Base-by-base conservation (phyloP, 2,888 invertebrate genomes). In the Acrobasis consociella region DNA sequence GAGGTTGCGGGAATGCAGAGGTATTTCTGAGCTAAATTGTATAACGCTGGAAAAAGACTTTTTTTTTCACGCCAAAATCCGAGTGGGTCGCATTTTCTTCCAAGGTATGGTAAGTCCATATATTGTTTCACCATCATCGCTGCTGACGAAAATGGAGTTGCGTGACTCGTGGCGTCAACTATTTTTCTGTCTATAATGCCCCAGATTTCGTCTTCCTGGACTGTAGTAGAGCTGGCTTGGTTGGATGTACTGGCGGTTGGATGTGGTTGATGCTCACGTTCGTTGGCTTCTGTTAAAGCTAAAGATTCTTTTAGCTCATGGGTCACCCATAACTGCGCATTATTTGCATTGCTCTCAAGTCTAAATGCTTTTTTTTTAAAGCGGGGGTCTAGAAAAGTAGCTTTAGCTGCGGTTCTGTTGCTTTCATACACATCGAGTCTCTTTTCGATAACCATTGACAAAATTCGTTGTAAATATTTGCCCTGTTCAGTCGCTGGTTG, bases 81-180 rank as follows among this genome's bases (percentile, higher is more conserved):
- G 22, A 22, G 22, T 22, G 22, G 22, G 22, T 22, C 22, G 22
- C 22, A 39, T 49, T 49, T 49, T 16, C 49, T 49, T 9, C 16
- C 52, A 53, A 67, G 17, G 15, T 67, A 67, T 39, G 68, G 65
- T 62, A 64, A 53, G 22, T 65, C 69, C 52, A 70, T 62, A 63
- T 71, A 71, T 70, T 72, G 68, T 69, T 72, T 72, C 0, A 71
- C 63, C 62, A 72, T 64, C 15, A 66, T 58, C 58, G 67, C 60
- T 56, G 65, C 68, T 0, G 65, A 66, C 58, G 66, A 56, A 38
- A 49, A 61, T 61, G 65, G 60, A 62, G 66, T 65, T 64, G 11
- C 58, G 13, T 62, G n/a, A 60, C 55, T 15, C 64, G 46, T 65
- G 50, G 50, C 60, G 17, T 67, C 63, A 58, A 58, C 64, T 42